These are phyloP conservation scores for human (Homo sapiens) DNA, from an alignment of 2,113 vertebrate species.

Conservation along the genomic window DNA sequence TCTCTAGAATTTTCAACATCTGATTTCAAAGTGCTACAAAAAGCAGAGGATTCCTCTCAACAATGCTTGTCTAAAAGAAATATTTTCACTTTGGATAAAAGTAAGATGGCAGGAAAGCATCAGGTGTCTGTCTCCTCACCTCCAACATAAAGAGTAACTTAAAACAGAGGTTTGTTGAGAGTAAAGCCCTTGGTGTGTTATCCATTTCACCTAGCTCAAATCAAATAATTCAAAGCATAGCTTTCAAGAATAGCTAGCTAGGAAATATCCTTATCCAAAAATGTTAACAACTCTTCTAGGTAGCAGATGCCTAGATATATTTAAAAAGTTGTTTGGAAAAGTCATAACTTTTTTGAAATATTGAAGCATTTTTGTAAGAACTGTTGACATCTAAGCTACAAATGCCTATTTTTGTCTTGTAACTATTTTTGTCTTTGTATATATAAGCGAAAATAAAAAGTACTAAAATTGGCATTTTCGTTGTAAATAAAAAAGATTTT, in stretches of 20 bases:
- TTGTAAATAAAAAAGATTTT: neutral
- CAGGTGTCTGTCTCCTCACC: neutral
- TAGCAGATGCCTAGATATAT: slow-evolving; percentile 58
- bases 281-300: slow-evolving; percentile 17
- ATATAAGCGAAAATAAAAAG: neutral
- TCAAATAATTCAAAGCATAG: neutral
- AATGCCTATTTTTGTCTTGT: neutral
- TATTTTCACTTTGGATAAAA: neutral
- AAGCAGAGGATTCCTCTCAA: neutral
- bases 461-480: neutral
- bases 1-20: neutral
- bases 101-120: neutral
- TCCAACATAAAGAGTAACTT: neutral
- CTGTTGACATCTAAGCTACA: neutral
- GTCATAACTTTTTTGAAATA: slow-evolving; percentile 56
- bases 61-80: neutral
- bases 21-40: neutral
- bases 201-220: neutral
- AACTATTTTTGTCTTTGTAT: neutral
- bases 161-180: neutral
- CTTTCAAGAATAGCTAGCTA: neutral
- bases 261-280: slow-evolving; percentile 28
- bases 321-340: slow-evolving; percentile 55
- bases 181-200: neutral
- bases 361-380: slow-evolving; percentile 50